A percentile compares a stretch with the other conserved stretches of the same genome.
Evolutionary conservation across 2,888 invertebrate genomes (phyloP).

Genomic region (Perizoma affinitatum): DNA sequence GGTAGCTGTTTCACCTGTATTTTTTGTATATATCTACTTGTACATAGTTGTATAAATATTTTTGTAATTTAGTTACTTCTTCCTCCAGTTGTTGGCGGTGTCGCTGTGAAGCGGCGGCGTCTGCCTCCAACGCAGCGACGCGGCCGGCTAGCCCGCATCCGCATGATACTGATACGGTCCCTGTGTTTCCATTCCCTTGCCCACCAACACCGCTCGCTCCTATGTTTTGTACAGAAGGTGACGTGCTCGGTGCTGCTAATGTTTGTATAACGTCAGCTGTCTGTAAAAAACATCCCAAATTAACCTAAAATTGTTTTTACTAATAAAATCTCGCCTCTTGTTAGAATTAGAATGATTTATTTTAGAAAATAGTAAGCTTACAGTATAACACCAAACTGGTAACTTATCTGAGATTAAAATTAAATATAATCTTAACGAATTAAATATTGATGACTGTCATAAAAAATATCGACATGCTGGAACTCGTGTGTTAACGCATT

Average conservation of each 20-base stretch:
- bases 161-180: conserved; percentile 14
- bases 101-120: conserved; percentile 55
- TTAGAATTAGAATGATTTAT: no score
- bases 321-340: no score
- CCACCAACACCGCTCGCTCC: conserved; percentile 1
- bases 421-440: no score
- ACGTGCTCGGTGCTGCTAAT: conserved; percentile 21
- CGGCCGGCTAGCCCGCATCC: conserved; percentile 70
- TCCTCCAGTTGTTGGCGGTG: conserved; percentile 68
- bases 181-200: background rate
- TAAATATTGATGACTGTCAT: no score
- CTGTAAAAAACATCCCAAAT: conserved; percentile 7
- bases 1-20: no score
- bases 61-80: conserved; percentile 51
- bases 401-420: no score
- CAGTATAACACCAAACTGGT: no score
- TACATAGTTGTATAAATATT: no score
- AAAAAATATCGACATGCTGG: no score
- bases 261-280: conserved; percentile 32
- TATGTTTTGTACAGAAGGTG: conserved; percentile 15
- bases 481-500: no score
- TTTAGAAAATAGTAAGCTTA: no score
- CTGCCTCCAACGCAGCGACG: conserved; percentile 81
- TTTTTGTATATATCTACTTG: no score
- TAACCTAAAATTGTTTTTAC: background rate